A percentile compares a stretch with the other conserved stretches of the same genome.
phyloP scores from a whole-genome alignment of 2,797 vertebrate genomes.

The Intellagama lesueurii region DNA sequence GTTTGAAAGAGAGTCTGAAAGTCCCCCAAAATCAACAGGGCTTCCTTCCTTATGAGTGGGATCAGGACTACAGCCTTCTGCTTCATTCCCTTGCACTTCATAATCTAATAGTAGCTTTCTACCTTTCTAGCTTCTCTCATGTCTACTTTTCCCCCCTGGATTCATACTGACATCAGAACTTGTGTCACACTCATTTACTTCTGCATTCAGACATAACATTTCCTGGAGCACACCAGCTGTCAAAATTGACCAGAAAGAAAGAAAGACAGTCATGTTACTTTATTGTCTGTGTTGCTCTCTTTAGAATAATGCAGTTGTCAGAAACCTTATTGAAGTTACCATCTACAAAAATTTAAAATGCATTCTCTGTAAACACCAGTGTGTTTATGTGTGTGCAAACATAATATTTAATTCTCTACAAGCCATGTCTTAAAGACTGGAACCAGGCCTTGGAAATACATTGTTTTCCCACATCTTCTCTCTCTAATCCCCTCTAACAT shows the following conservation, averaged over 20 bases:
- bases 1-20: background rate
- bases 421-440: no score
- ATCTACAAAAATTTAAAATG: background rate
- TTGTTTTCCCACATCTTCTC: no score
- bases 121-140: background rate
- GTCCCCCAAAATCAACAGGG: no score
- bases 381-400: no score
- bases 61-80: background rate
- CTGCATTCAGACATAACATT: constrained; percentile 16
- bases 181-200: constrained; percentile 39
- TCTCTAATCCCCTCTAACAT: no score
- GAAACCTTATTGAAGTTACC: constrained; percentile 33
- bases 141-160: constrained; percentile 4
- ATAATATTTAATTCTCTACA: no score
- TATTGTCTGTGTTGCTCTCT: constrained; percentile 1
- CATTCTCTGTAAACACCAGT: background rate
- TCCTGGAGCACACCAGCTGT: constrained; percentile 32
- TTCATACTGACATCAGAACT: background rate
- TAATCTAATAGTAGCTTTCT: background rate
- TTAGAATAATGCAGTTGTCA: constrained; percentile 20
- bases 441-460: no score
- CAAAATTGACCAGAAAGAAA: constrained; percentile 34
- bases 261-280: background rate
- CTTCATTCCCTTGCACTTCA: background rate
- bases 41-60: background rate